Percentiles rank a stretch among this genome's conserved stretches.
phyloP scores from a whole-genome alignment of 37 sponge, comb jelly and placozoan genomes.

The Diacarnus erythraeanus region DNA sequence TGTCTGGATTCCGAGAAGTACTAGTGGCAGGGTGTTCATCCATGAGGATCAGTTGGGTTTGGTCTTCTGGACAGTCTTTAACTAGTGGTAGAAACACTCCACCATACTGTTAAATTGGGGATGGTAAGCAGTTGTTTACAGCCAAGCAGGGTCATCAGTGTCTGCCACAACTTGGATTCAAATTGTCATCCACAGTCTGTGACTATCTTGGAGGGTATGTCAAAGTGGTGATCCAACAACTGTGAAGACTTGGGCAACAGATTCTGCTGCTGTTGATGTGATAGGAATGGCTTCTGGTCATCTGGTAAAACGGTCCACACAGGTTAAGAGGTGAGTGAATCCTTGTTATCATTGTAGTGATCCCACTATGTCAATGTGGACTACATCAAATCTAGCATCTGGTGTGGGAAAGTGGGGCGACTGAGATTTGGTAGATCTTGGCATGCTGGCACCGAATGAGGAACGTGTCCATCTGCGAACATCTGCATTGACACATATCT shows the following conservation, averaged over 20 bases:
- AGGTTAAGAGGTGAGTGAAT: constrained; percentile 53
- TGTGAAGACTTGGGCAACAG: too few relatives aligned
- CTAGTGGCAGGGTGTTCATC: too few relatives aligned
- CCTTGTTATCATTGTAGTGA: constrained; percentile 61
- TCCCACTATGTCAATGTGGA: constrained; percentile 65
- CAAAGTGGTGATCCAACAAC: constrained; percentile 45
- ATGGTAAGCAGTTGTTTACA: constrained; percentile 63
- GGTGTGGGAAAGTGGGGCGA: constrained; percentile 29
- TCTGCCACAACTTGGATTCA: constrained; percentile 48
- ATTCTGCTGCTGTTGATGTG: too few relatives aligned
- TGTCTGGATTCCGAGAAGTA: too few relatives aligned
- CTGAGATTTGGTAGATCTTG: constrained; percentile 43
- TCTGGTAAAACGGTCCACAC: too few relatives aligned
- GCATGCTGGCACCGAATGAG: constrained; percentile 53
- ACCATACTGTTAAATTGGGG: too few relatives aligned
- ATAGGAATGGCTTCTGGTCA: too few relatives aligned
- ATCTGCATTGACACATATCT: constrained; percentile 65
- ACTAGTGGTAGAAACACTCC: too few relatives aligned
- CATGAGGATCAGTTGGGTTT: too few relatives aligned
- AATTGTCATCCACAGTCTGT: constrained; percentile 72
- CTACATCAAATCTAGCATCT: too few relatives aligned
- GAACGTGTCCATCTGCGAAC: constrained; percentile 52
- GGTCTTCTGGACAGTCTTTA: too few relatives aligned
- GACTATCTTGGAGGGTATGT: constrained; percentile 47
- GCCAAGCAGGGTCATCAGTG: too few relatives aligned